Conservation (phyloP, 2,888 invertebrate species). For the Glomeris marginata region DNA sequence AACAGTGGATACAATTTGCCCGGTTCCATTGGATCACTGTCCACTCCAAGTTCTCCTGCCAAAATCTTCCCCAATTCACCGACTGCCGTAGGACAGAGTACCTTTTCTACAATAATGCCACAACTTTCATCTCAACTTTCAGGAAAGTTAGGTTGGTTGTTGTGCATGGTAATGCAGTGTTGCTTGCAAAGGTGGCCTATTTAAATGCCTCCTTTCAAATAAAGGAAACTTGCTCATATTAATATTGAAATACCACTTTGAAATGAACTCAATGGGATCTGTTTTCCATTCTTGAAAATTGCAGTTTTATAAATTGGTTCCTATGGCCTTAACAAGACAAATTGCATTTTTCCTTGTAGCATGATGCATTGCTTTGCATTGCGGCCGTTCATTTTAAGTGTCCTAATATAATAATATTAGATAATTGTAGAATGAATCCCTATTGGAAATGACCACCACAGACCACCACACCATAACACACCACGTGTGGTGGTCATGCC, state of each 20-base stretch:
- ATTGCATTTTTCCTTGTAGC: constrained; percentile 17
- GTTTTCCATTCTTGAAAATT: no score
- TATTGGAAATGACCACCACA: no score
- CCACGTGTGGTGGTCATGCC: no score
- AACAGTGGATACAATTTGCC: constrained; percentile 15
- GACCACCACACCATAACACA: no score
- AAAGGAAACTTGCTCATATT: no score
- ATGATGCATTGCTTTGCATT: constrained; percentile 16
- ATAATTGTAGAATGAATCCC: no score
- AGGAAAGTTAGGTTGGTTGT: constrained; percentile 16
- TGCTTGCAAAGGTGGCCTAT: constrained; percentile 12
- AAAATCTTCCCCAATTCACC: constrained; percentile 24
- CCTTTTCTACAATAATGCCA: constrained; percentile 51
- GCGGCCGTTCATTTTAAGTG: neutral
- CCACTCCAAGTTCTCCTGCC: constrained; percentile 17
- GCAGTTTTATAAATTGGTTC: constrained; percentile 21
- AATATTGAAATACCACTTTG: no score
- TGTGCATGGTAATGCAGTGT: constrained; percentile 22
- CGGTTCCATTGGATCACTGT: constrained; percentile 13
- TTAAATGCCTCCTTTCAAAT: no score
- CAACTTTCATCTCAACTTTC: constrained; percentile 18
- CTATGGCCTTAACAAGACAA: constrained; percentile 30
- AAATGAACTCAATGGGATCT: no score
- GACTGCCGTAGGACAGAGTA: constrained; percentile 48
- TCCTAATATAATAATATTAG: no score